Percentiles rank a stretch among this genome's conserved stretches.
These are phyloP conservation scores for Hyalella azteca DNA, from an alignment of 2,888 invertebrate species.

Conservation along the genomic window DNA sequence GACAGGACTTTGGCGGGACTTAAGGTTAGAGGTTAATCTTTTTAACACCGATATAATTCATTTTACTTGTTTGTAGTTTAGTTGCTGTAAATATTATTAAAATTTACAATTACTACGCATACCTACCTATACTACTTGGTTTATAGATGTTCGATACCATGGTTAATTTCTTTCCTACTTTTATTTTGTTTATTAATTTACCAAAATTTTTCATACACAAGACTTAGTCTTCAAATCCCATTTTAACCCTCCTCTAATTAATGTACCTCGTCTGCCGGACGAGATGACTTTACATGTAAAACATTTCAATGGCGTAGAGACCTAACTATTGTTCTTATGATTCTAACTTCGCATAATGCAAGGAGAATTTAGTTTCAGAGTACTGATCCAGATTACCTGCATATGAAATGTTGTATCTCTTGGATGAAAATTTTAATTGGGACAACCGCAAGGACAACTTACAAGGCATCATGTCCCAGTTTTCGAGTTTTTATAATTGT, in stretches of 20 bases:
- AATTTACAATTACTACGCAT: neutral
- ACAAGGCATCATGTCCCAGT: neutral
- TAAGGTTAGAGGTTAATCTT: constrained; percentile 56
- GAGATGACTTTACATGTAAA: too few relatives aligned
- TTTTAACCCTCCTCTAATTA: too few relatives aligned
- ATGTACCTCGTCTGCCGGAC: too few relatives aligned
- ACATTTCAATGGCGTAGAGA: too few relatives aligned
- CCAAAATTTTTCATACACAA: neutral
- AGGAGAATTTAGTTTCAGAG: neutral
- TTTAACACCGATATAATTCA: too few relatives aligned
- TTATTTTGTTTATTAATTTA: neutral
- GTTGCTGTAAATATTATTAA: neutral
- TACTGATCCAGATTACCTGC: neutral
- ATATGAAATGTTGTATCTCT: neutral
- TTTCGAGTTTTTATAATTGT: neutral
- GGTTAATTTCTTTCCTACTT: neutral
- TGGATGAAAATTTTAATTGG: neutral
- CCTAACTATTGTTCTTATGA: too few relatives aligned
- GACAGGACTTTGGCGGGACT: constrained; percentile 48
- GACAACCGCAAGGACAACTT: neutral
- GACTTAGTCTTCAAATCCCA: too few relatives aligned
- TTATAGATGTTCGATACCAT: neutral
- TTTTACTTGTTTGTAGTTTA: neutral
- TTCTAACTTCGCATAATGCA: neutral
- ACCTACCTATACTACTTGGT: neutral